Evolutionary conservation across 2,888 invertebrate genomes (phyloP), one percentile per base, ranked within the genome.

Genomic region (Tryphoninae sp.): DNA sequence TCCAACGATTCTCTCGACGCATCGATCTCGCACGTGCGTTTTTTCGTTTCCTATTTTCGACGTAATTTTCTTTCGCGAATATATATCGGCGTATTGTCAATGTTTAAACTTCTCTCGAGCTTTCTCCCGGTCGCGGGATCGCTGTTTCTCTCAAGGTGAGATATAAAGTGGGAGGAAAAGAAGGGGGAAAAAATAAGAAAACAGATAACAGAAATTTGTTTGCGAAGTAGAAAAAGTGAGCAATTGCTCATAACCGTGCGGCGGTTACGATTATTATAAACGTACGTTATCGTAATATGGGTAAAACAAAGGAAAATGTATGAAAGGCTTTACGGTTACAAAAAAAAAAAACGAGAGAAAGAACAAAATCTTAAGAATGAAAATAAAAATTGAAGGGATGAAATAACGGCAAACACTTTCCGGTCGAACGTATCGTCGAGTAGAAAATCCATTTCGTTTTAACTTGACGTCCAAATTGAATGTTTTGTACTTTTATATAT

Each of bases 401-500:
- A 73, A 80, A 77, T 51, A 81, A 78, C 51, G 68, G 67, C 26
- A 55, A 59, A 59, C 59, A 64, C 62, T 80, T 84, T 75, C 65
- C 64, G 80, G 67, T 77, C 40, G 87, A 88, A 86, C 87, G 87
- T 89, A 87, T 92, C 55, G 90, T 92, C 90, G 90, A 91, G 92
- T 92, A 92, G 92, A 93, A 93, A 93, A 93, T 93, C 93, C 93
- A 93, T 94, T 93, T 93, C 93, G 92, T 92, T 93, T 93, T 93
- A 93, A 93, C 93, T 93, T 93, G 92, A 93, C 93, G 93, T 92
- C 93, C 92, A 93, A 93, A 93, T 93, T 93, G 93, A 93, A 93
- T 93, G 93, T 93, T 93, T 93, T 93, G 93, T 93, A 93, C 93
- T 92, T 92, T 87, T 88, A 69, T 78, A 77, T 89, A 88, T 86